phyloP scores from a whole-genome alignment of 2,888 invertebrate species.

The Heliconius ethilla region DNA sequence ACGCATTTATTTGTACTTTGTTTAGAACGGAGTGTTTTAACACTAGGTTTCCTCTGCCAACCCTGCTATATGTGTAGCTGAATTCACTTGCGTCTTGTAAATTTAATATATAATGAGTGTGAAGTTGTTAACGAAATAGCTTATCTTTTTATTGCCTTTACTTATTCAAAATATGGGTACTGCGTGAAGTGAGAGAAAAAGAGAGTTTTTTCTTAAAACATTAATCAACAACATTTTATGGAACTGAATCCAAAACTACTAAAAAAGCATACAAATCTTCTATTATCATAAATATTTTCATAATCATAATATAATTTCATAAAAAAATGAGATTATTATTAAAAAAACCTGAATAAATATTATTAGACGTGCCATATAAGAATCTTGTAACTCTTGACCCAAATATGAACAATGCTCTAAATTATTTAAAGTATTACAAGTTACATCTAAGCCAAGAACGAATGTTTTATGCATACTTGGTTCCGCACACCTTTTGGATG shows the following conservation, averaged over 20 bases:
- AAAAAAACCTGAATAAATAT: not conserved
- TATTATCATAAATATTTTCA: too few species aligned
- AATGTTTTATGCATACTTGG: not conserved
- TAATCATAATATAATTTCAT: too few species aligned
- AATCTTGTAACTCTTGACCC: conserved; percentile 13
- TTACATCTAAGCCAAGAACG: not conserved
- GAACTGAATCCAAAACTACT: not conserved
- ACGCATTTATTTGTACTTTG: not conserved
- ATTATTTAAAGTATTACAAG: not conserved
- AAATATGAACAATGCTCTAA: conserved; percentile 16
- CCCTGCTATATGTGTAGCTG: too few species aligned
- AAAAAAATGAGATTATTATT: not conserved
- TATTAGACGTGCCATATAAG: not conserved
- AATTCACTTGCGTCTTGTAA: too few species aligned
- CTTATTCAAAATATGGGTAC: not conserved
- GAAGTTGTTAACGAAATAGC: too few species aligned
- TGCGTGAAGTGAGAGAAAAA: not conserved
- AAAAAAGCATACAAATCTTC: not conserved
- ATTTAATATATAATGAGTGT: too few species aligned
- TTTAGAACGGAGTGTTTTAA: too few species aligned
- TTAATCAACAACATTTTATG: too few species aligned
- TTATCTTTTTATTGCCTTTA: too few species aligned
- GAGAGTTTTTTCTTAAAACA: too few species aligned
- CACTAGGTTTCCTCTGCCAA: too few species aligned
- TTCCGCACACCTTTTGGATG: not conserved